Percentiles rank a stretch among this genome's conserved stretches.
phyloP scores from a whole-genome alignment of 2,888 invertebrate species.

The Tortrix viridana region DNA sequence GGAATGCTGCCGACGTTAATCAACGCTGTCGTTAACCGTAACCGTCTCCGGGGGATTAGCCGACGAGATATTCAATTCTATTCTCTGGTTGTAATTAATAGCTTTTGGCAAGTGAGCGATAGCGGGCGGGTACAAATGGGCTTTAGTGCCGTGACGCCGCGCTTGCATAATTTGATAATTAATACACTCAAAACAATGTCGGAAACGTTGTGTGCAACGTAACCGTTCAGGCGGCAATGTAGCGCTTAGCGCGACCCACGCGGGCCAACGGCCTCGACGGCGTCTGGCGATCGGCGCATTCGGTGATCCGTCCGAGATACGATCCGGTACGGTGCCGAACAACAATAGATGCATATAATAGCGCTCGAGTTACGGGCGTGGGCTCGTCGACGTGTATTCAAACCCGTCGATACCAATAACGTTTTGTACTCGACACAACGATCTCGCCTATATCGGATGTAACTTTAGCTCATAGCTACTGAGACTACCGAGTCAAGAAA shows the following conservation, averaged over 20 bases:
- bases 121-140: conserved; percentile 67
- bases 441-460: conserved; percentile 45
- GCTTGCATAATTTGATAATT: conserved; percentile 75
- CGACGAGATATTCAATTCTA: conserved; percentile 81
- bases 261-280: conserved; percentile 70
- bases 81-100: conserved; percentile 80
- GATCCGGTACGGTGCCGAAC: conserved; percentile 52
- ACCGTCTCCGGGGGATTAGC: conserved; percentile 80
- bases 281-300: conserved; percentile 54
- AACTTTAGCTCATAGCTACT: conserved; percentile 46
- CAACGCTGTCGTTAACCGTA: conserved; percentile 80
- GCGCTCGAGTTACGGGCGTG: conserved; percentile 48
- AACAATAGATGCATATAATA: conserved; percentile 56
- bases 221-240: conserved; percentile 57
- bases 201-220: conserved; percentile 56
- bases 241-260: conserved; percentile 70
- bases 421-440: conserved; percentile 51
- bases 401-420: conserved; percentile 47
- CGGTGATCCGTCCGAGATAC: conserved; percentile 51
- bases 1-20: conserved; percentile 77
- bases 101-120: conserved; percentile 81
- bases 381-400: conserved; percentile 48
- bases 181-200: conserved; percentile 64
- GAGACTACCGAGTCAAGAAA: conserved; percentile 63
- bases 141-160: conserved; percentile 67